Percentiles rank a stretch among this genome's conserved stretches.
These are phyloP conservation scores for Eriosoma lanigerum DNA, from an alignment of 1,140 invertebrate genomes.

Conservation along the genomic window DNA sequence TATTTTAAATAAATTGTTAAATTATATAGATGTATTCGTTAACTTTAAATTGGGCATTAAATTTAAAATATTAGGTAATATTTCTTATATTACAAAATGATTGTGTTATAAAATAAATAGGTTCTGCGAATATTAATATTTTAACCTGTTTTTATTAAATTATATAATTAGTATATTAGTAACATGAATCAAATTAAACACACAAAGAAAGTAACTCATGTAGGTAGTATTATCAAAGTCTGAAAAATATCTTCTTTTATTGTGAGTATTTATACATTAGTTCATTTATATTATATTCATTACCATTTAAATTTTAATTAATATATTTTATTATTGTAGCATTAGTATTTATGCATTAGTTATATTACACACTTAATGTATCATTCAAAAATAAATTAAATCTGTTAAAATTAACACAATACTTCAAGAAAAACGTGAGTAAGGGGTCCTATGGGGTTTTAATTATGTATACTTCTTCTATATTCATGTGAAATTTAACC, in stretches of 20 bases:
- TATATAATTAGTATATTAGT: neutral
- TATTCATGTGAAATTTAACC: neutral
- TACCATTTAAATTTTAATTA: neutral
- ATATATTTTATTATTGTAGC: neutral
- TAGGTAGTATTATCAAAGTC: constrained; percentile 22
- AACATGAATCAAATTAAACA: neutral
- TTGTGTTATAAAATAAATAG: too few species aligned
- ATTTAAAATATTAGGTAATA: too few species aligned
- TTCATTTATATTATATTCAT: constrained; percentile 30
- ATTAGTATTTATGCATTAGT: neutral
- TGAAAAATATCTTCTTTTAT: constrained; percentile 17
- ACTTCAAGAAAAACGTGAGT: constrained; percentile 21
- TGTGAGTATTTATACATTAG: constrained; percentile 25
- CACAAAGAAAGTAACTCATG: neutral
- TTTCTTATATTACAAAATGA: too few species aligned
- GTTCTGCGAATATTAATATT: too few species aligned
- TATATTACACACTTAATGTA: neutral
- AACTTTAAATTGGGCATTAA: too few species aligned
- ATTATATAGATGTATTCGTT: too few species aligned
- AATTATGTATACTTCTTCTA: constrained; percentile 15
- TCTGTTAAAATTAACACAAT: constrained; percentile 25
- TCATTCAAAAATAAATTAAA: constrained; percentile 3
- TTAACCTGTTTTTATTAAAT: too few species aligned
- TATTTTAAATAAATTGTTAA: too few species aligned
- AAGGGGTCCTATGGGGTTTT: neutral